Conservation (phyloP, 2,113 vertebrate genomes). For the Diadophis punctatus region DNA sequence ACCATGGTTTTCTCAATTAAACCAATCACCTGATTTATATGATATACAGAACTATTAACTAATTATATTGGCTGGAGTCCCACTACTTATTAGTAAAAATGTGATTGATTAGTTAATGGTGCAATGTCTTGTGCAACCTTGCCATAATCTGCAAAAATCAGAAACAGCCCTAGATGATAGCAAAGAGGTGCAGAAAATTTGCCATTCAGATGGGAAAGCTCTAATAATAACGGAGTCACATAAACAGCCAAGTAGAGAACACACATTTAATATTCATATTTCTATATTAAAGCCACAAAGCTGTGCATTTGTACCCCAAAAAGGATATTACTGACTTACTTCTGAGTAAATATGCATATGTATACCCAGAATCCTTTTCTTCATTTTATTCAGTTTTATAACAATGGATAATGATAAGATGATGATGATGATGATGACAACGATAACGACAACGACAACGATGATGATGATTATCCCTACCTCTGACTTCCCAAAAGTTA, state of each 20-base stretch:
- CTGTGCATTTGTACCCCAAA: neutral
- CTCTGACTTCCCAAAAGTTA: slow-evolving; percentile 33
- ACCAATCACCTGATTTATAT: neutral
- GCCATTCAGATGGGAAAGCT: neutral
- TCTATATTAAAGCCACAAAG: neutral
- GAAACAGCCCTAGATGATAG: neutral
- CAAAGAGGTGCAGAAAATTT: neutral
- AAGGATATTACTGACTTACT: neutral
- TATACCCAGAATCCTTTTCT: neutral
- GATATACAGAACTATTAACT: neutral
- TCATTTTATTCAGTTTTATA: neutral
- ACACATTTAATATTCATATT: neutral
- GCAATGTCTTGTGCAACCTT: neutral
- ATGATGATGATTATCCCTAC: neutral
- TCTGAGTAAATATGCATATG: neutral
- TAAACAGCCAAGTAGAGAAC: neutral
- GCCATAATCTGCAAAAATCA: neutral
- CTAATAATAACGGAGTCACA: neutral
- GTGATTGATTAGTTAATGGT: neutral
- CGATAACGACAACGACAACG: neutral
- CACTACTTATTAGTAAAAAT: neutral
- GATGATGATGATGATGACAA: neutral
- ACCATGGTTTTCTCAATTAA: neutral
- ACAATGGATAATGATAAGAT: neutral
- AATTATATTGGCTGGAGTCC: neutral